These are phyloP conservation scores for Drepana arcuata DNA, from an alignment of 1,140 invertebrate species.

Conservation along the genomic window DNA sequence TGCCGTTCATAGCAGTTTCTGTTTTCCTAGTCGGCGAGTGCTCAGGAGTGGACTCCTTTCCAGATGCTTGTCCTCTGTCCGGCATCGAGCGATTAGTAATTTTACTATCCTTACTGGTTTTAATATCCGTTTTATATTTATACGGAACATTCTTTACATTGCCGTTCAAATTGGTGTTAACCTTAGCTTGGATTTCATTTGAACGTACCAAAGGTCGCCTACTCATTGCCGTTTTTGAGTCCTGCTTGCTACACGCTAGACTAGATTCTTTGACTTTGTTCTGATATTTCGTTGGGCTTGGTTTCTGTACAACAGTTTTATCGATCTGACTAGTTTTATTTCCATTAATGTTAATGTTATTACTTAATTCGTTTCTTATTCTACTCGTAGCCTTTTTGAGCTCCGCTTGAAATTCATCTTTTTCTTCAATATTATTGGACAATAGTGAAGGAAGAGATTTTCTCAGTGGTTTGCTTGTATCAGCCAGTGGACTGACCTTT, in stretches of 20 bases:
- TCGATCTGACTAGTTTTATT: constrained; percentile 63
- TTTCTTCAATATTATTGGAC: constrained; percentile 73
- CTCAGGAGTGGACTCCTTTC: constrained; percentile 75
- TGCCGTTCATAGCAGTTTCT: constrained; percentile 14
- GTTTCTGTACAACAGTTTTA: constrained; percentile 40
- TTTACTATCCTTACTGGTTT: constrained; percentile 40
- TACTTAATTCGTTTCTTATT: constrained; percentile 70
- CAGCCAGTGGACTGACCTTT: constrained; percentile 36
- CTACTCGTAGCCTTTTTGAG: constrained; percentile 77
- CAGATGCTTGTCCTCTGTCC: constrained; percentile 72
- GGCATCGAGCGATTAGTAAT: constrained; percentile 43
- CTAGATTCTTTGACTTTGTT: constrained; percentile 65
- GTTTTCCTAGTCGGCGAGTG: constrained; percentile 62
- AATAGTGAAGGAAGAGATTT: constrained; percentile 72
- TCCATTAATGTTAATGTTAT: constrained; percentile 58
- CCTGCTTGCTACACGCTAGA: constrained; percentile 35
- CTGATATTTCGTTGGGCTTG: constrained; percentile 59
- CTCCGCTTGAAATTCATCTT: constrained; percentile 79
- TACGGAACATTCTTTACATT: constrained; percentile 27
- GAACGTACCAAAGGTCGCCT: constrained; percentile 40
- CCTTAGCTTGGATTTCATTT: constrained; percentile 39
- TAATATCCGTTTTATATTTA: constrained; percentile 43
- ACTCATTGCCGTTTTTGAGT: constrained; percentile 33
- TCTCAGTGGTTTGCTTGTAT: constrained; percentile 50
- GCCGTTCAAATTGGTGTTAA: constrained; percentile 20